Evolutionary conservation across 2,113 vertebrate genomes (phyloP), one percentile per base, ranked within the genome.

Genomic region (Phalacrocorax pelagicus): DNA sequence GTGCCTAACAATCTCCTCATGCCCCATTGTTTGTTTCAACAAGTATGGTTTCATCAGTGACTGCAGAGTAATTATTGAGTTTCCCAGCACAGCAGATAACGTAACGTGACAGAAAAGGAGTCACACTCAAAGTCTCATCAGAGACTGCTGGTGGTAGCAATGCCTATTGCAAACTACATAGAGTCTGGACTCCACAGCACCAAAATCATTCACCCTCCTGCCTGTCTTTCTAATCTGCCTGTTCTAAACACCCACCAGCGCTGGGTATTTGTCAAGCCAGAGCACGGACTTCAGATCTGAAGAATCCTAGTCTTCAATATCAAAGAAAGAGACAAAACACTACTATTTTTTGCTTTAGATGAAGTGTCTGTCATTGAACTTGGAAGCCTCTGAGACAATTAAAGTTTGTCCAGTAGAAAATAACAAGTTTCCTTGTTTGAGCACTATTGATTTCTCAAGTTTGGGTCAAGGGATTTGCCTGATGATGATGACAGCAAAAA

Each of bases 61-160:
- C 82, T 88, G 82, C 75, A 86, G 44, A 82, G 89, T 66, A 89
- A 74, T 92, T 94, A 91, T 14, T 82, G 91, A 89, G 65, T 79
- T 88, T 95, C 51, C 36, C 88, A 86, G 88, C 57, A 24, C 24
- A 59, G 67, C 83, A 92, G 77, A 90, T 74, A 95, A 91, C 44
- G 69, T 52, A 79, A 90, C 1, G 2, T 71, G 90, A 82, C 92
- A 93, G 62, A 69, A 47, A 46, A 89, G 79, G 47, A 61, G 7
- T 82, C 62, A 34, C 71, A 42, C 58, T 92, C 79, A 46, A 86
- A 84, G 65, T 65, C 47, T 89, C 52, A 67, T 79, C 74, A 72
- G 49, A 20, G 47, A 38, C 87, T 49, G 47, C 52, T 51, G 52
- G 29, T 57, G 15, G 75, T 62, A 81, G 42, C 49, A 42, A 59